These are phyloP conservation scores for Phymanthus crucifer DNA, from an alignment of 92 coral and sea anemone species.

Conservation along the genomic window DNA sequence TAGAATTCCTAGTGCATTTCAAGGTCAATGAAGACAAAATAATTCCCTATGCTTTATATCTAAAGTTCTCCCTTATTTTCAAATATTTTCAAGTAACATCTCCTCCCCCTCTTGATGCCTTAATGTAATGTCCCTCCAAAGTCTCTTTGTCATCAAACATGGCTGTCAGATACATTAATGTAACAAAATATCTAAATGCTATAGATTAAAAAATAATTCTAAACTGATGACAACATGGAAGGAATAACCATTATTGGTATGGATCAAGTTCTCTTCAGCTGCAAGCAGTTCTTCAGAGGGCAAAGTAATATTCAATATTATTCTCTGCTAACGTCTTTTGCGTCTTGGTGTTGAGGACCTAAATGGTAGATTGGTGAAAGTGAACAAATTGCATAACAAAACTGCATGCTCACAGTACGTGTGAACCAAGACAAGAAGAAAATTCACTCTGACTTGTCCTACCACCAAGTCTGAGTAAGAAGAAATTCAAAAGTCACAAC, in stretches of 20 bases:
- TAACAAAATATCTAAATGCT: too few relatives aligned
- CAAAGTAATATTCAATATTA: neutral
- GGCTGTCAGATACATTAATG: too few relatives aligned
- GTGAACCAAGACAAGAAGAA: neutral
- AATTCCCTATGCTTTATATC: too few relatives aligned
- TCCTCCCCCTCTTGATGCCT: too few relatives aligned
- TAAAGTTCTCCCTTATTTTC: too few relatives aligned
- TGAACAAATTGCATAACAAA: neutral
- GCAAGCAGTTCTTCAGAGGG: neutral
- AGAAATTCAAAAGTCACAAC: neutral
- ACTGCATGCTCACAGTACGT: neutral
- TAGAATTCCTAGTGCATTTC: too few relatives aligned
- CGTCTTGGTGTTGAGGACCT: conserved; percentile 50
- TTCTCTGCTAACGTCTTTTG: conserved; percentile 33
- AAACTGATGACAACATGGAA: too few relatives aligned
- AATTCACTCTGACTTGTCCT: neutral
- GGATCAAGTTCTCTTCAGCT: neutral
- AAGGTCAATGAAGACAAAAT: too few relatives aligned
- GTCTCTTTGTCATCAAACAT: too few relatives aligned
- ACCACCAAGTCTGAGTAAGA: conserved; percentile 3
- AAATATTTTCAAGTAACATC: too few relatives aligned
- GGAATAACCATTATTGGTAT: neutral
- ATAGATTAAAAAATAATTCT: too few relatives aligned
- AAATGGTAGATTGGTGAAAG: neutral
- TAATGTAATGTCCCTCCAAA: too few relatives aligned